Conservation (phyloP, 2,113 vertebrate species). For the Mugil cephalus region DNA sequence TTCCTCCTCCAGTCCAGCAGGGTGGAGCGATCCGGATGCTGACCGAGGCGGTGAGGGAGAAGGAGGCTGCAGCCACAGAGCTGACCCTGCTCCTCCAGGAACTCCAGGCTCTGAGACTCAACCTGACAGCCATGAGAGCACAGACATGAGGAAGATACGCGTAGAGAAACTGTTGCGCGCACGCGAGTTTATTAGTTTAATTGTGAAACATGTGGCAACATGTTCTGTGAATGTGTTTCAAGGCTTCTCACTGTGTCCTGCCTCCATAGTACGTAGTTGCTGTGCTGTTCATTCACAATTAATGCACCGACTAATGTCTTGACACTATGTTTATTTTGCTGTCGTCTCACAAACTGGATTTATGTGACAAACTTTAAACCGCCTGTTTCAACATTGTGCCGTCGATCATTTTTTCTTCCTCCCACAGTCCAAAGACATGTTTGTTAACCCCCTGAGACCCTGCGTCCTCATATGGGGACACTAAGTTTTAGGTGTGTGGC, state of each 20-base stretch:
- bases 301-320: too few species aligned
- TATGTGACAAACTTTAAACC: background rate
- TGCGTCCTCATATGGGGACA: too few species aligned
- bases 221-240: background rate
- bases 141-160: slow-evolving; percentile 40
- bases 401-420: too few species aligned
- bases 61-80: slow-evolving; percentile 63
- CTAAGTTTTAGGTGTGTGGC: too few species aligned
- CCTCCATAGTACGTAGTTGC: too few species aligned
- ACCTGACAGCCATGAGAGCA: slow-evolving; percentile 73
- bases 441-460: too few species aligned
- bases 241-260: too few species aligned
- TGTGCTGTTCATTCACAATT: too few species aligned
- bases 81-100: slow-evolving; percentile 81
- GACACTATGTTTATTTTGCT: too few species aligned
- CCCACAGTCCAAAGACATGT: background rate
- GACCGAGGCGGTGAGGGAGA: slow-evolving; percentile 75
- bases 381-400: too few species aligned
- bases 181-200: too few species aligned
- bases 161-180: background rate
- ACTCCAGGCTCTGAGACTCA: slow-evolving; percentile 85
- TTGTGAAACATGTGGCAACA: background rate
- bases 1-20: slow-evolving; percentile 84
- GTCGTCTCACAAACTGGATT: background rate
- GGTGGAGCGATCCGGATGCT: slow-evolving; percentile 83